Conservation (phyloP, 2,797 vertebrate species). For the Pipistrellus nathusii region DNA sequence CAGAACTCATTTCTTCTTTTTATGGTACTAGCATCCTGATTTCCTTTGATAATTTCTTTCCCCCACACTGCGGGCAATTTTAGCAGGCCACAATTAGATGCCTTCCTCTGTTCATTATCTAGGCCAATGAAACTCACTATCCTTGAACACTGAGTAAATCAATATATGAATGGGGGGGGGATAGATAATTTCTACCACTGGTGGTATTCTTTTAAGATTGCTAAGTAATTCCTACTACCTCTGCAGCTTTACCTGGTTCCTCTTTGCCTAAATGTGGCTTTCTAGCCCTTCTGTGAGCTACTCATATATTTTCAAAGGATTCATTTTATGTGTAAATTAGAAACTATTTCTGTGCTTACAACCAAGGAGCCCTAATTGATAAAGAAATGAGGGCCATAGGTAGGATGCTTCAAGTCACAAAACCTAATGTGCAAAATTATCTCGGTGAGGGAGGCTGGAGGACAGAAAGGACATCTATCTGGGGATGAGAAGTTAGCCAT, state of each 20-base stretch:
- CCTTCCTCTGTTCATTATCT: neutral
- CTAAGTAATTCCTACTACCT: neutral
- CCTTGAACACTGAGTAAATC: neutral
- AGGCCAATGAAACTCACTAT: neutral
- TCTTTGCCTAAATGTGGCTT: constrained; percentile 6
- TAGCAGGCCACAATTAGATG: neutral
- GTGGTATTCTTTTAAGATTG: neutral
- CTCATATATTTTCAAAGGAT: constrained; percentile 4
- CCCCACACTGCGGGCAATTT: neutral
- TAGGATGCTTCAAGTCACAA: neutral
- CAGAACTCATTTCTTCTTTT: neutral
- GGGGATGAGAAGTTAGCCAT: neutral
- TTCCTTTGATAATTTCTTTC: neutral
- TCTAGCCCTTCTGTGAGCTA: neutral
- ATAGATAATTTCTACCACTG: neutral
- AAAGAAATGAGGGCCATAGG: neutral
- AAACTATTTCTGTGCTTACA: neutral
- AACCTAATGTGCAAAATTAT: neutral
- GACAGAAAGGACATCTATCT: neutral
- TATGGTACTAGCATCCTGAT: neutral
- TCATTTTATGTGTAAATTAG: neutral
- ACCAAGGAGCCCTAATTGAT: neutral
- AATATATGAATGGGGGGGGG: neutral
- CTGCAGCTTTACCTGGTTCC: neutral
- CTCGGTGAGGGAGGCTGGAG: neutral